These are phyloP conservation scores for Anguilla marmorata DNA, from an alignment of 2,797 vertebrate species.

Conservation along the genomic window DNA sequence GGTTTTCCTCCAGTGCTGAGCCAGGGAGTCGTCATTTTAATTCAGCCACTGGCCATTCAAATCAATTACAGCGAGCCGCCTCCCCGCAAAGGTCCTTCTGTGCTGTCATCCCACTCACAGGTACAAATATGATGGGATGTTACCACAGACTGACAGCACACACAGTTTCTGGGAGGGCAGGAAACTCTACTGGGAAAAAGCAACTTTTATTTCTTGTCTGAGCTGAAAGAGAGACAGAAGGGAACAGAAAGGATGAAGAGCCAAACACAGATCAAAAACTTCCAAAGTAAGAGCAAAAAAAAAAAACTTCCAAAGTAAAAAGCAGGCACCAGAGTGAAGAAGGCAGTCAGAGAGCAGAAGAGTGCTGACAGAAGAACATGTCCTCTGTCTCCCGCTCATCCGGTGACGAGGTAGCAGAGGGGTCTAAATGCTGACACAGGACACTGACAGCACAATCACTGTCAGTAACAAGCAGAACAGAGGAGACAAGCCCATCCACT, in stretches of 20 bases:
- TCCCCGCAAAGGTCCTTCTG: slow-evolving; percentile 4
- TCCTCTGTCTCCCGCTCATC: slow-evolving; percentile 38
- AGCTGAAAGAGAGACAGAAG: slow-evolving; percentile 29
- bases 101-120: background rate
- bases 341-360: slow-evolving; percentile 13
- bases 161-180: background rate
- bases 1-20: background rate
- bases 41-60: slow-evolving; percentile 27
- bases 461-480: slow-evolving; percentile 40
- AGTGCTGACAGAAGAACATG: slow-evolving; percentile 42
- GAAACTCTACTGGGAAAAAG: background rate
- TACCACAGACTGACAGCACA: slow-evolving; percentile 29
- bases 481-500: slow-evolving; percentile 26
- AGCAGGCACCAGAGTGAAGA: slow-evolving; percentile 39
- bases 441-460: slow-evolving; percentile 56
- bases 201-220: slow-evolving; percentile 10
- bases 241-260: slow-evolving; percentile 44
- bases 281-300: slow-evolving; percentile 40
- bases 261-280: slow-evolving; percentile 48
- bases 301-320: slow-evolving; percentile 47
- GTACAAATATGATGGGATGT: slow-evolving; percentile 21
- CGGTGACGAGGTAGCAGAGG: slow-evolving; percentile 37
- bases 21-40: slow-evolving; percentile 24
- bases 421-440: slow-evolving; percentile 51
- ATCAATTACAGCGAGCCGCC: slow-evolving; percentile 30